phyloP scores from a whole-genome alignment of 2,888 invertebrate species.

The Thera britannica region DNA sequence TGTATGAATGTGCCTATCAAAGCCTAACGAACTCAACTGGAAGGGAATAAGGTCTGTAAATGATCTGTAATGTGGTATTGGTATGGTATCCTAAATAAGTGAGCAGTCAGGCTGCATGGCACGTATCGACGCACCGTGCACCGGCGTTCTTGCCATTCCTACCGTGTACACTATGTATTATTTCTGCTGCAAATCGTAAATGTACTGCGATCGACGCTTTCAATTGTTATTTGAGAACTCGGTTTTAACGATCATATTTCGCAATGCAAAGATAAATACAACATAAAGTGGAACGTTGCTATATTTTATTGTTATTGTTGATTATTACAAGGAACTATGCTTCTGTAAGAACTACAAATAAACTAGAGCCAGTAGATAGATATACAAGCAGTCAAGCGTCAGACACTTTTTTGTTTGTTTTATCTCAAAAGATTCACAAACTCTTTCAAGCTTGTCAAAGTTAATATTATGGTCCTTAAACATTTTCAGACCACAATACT shows the following conservation, averaged over 20 bases:
- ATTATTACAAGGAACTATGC: background rate
- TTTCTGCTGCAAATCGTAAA: conserved; percentile 33
- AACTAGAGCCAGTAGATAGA: background rate
- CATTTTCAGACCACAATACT: background rate
- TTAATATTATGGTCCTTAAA: background rate
- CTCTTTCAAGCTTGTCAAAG: background rate
- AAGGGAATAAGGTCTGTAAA: conserved; percentile 11
- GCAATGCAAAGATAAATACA: conserved; percentile 23
- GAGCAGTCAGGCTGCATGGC: conserved; percentile 38
- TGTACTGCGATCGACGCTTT: conserved; percentile 31
- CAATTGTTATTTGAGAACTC: conserved; percentile 36
- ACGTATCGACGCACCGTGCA: conserved; percentile 38
- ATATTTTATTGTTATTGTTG: conserved; percentile 3
- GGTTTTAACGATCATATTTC: conserved; percentile 30
- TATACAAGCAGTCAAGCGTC: too few relatives aligned
- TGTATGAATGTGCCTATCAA: conserved; percentile 23
- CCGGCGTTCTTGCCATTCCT: conserved; percentile 25
- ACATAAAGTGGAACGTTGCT: conserved; percentile 8
- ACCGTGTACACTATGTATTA: conserved; percentile 2
- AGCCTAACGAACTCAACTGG: conserved; percentile 7
- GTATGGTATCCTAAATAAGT: conserved; percentile 30
- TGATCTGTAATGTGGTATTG: conserved; percentile 12
- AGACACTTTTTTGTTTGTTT: too few relatives aligned
- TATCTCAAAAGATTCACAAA: too few relatives aligned
- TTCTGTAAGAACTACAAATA: background rate